Evolutionary conservation across 2,888 invertebrate genomes (phyloP).

Genomic region (Petrolisthes manimaculis): DNA sequence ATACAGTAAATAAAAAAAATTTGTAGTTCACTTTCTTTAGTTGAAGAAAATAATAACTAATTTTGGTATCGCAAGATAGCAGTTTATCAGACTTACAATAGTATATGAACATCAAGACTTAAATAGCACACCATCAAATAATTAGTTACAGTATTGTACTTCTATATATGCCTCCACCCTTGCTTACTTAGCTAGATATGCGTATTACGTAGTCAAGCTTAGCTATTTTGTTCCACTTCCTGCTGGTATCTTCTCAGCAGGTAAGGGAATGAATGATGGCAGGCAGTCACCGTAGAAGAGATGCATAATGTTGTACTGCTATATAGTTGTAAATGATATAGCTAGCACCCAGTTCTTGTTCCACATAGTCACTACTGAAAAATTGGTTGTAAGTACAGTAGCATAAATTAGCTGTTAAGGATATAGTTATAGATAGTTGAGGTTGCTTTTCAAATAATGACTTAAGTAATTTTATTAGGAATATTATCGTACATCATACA

Average conservation of each 20-base stretch:
- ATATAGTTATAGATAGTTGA: not conserved
- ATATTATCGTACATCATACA: not conserved
- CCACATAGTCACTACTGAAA: constrained; percentile 10
- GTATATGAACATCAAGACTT: not conserved
- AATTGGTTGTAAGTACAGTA: constrained; percentile 11
- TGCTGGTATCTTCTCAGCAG: not conserved
- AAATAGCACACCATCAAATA: not conserved
- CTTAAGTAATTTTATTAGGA: no score
- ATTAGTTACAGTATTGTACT: not conserved
- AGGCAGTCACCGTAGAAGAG: not conserved
- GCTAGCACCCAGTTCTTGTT: not conserved
- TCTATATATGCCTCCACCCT: constrained; percentile 8
- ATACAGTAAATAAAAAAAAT: no score
- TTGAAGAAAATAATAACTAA: no score
- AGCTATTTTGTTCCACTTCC: constrained; percentile 1
- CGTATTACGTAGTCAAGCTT: not conserved
- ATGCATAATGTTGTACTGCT: not conserved
- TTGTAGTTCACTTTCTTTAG: no score
- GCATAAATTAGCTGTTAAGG: not conserved
- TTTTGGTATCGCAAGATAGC: no score
- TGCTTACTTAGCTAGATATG: constrained; percentile 3
- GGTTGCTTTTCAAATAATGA: not conserved
- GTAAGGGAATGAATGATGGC: constrained; percentile 15
- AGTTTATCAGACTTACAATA: no score
- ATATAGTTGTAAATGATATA: not conserved